A percentile compares a stretch with the other conserved stretches of the same genome.
These are phyloP conservation scores for Myotis findleyi DNA, from an alignment of 2,797 vertebrate species.

Conservation along the genomic window DNA sequence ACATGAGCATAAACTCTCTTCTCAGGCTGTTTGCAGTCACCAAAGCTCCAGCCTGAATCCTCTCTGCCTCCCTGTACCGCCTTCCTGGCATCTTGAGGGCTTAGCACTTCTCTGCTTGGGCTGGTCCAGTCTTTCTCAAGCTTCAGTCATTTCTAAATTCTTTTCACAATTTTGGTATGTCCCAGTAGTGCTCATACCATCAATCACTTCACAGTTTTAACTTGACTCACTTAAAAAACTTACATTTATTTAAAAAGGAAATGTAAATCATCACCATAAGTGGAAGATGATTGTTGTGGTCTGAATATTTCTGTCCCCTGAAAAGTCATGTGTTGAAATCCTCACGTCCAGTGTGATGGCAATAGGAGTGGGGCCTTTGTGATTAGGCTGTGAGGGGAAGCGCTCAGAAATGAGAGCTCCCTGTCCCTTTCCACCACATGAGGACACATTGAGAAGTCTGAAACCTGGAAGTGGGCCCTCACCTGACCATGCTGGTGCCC, in stretches of 20 bases:
- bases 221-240: constrained; percentile 20
- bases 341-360: background rate
- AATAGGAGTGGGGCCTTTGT: background rate
- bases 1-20: background rate
- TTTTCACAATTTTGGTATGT: background rate
- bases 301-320: background rate
- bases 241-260: background rate
- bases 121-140: background rate
- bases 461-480: background rate
- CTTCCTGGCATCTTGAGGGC: background rate
- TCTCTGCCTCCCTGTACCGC: background rate
- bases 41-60: background rate
- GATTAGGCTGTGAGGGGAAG: background rate
- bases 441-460: background rate
- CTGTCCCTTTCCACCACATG: background rate
- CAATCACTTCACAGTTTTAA: background rate
- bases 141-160: background rate
- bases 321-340: background rate
- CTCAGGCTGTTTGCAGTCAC: background rate
- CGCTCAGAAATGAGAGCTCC: background rate
- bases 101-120: background rate
- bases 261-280: background rate
- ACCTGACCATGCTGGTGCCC: background rate
- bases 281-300: background rate
- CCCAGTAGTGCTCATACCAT: background rate